phyloP scores from a whole-genome alignment of 2,888 invertebrate genomes.

The Oxyteleia sp. region DNA sequence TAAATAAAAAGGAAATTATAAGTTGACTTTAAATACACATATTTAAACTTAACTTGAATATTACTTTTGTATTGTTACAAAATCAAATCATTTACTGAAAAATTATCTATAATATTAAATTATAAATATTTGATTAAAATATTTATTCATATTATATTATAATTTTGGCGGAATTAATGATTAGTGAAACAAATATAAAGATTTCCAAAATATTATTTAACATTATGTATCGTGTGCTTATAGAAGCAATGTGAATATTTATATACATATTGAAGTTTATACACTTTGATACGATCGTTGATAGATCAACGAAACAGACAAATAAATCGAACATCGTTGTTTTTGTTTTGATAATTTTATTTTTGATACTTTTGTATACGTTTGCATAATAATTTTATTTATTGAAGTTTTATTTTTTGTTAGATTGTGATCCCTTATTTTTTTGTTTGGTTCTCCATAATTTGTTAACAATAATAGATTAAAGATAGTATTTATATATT shows the following conservation, averaged over 20 bases:
- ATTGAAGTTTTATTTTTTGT: constrained; percentile 26
- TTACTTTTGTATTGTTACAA: neutral
- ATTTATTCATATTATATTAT: too few species aligned
- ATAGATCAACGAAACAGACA: too few species aligned
- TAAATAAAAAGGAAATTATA: too few species aligned
- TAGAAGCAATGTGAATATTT: constrained; percentile 24
- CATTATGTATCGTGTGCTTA: constrained; percentile 10
- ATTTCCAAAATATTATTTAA: constrained; percentile 52
- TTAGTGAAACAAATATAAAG: too few species aligned
- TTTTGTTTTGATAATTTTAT: constrained; percentile 41
- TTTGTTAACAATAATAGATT: constrained; percentile 23
- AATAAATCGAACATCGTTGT: neutral
- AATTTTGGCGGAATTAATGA: too few species aligned
- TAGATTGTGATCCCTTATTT: constrained; percentile 18
- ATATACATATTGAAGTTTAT: constrained; percentile 40
- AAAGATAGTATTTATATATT: constrained; percentile 42
- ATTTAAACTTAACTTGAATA: too few species aligned
- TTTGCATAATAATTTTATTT: constrained; percentile 33
- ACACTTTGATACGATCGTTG: constrained; percentile 40
- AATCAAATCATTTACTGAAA: too few species aligned
- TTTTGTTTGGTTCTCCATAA: neutral
- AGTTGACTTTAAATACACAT: too few species aligned
- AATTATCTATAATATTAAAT: too few species aligned
- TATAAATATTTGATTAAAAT: too few species aligned
- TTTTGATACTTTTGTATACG: constrained; percentile 36